A percentile compares a stretch with the other conserved stretches of the same genome.
phyloP scores from a whole-genome alignment of 2,888 invertebrate species.

The Drosophila pegasa region DNA sequence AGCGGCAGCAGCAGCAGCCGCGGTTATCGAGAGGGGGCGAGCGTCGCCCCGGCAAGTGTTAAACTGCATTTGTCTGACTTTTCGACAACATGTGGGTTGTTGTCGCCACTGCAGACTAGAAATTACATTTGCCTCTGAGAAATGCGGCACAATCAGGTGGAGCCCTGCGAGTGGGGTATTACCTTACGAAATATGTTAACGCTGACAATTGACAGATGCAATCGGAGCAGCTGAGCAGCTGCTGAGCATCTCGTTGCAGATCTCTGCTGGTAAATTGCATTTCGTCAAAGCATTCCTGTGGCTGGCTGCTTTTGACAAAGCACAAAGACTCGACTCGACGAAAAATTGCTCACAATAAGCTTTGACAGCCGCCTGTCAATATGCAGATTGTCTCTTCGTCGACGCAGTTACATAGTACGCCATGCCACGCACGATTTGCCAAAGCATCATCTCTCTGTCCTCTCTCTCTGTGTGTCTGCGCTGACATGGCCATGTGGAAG shows the following conservation, averaged over 20 bases:
- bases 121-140: conserved; percentile 66
- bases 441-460: conserved; percentile 35
- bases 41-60: conserved; percentile 64
- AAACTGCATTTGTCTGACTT: conserved; percentile 75
- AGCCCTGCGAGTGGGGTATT: conserved; percentile 46
- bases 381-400: conserved; percentile 70
- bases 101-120: conserved; percentile 37
- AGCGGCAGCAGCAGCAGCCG: conserved; percentile 4
- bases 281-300: conserved; percentile 76
- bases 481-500: conserved; percentile 38
- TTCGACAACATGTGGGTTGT: conserved; percentile 53
- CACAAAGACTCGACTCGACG: conserved; percentile 42
- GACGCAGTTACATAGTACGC: conserved; percentile 56
- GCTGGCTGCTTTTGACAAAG: conserved; percentile 73
- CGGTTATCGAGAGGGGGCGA: conserved; percentile 19
- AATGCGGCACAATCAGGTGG: conserved; percentile 73
- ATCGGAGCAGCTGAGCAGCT: conserved; percentile 50
- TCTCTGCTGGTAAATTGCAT: conserved; percentile 69
- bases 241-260: conserved; percentile 8
- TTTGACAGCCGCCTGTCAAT: conserved; percentile 80
- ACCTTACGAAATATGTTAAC: conserved; percentile 69
- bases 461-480: too few relatives aligned
- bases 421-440: conserved; percentile 70
- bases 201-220: conserved; percentile 80
- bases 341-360: conserved; percentile 63